These are phyloP conservation scores for Germaria angustata DNA, from an alignment of 2,888 invertebrate genomes.

Conservation along the genomic window DNA sequence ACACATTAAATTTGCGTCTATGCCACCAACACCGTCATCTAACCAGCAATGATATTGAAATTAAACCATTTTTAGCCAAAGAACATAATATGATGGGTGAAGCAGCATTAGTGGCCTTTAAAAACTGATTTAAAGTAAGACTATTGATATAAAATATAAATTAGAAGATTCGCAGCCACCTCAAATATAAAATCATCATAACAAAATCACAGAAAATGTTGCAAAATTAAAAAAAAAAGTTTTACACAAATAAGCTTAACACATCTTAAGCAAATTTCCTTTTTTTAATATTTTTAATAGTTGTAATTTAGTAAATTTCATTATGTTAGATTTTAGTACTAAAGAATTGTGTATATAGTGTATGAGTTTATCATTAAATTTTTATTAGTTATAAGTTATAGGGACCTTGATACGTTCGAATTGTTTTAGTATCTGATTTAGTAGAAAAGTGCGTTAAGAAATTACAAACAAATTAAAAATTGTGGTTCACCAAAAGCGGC, in stretches of 20 bases:
- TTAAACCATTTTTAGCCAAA: conserved; percentile 73
- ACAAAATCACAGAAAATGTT: not conserved
- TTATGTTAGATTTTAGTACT: not conserved
- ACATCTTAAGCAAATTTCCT: not conserved
- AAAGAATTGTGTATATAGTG: not conserved
- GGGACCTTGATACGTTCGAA: not conserved
- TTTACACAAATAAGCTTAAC: conserved; percentile 49
- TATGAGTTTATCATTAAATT: not conserved
- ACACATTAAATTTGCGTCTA: conserved; percentile 75
- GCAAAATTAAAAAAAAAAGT: not conserved
- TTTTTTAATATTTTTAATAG: not conserved
- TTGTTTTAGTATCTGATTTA: too few relatives aligned
- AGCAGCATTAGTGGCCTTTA: conserved; percentile 60
- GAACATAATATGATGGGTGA: conserved; percentile 63
- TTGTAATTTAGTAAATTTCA: conserved; percentile 6
- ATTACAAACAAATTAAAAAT: too few relatives aligned
- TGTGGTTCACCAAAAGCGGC: too few relatives aligned
- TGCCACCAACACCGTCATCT: conserved; percentile 79
- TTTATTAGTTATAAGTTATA: not conserved
- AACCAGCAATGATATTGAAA: conserved; percentile 78
- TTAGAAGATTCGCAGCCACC: not conserved
- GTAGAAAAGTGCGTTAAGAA: too few relatives aligned
- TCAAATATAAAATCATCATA: not conserved
- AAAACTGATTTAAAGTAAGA: conserved; percentile 43
- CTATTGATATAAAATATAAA: not conserved